These are phyloP conservation scores for Cataglyphis altisquamis DNA, from an alignment of 2,888 invertebrate species.

Conservation along the genomic window DNA sequence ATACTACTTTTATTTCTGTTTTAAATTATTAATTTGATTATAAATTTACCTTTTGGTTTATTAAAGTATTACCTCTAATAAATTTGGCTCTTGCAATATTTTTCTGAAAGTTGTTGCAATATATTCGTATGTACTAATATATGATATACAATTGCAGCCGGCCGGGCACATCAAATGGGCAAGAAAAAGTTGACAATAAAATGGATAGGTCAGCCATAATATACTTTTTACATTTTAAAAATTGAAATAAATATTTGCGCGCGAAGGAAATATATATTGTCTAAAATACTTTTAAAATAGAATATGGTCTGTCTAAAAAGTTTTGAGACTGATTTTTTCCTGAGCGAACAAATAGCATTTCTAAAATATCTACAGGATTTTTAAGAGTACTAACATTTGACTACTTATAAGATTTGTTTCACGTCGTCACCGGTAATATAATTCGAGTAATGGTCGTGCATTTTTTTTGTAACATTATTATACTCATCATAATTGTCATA, in stretches of 20 bases:
- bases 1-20: neutral
- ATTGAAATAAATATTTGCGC: neutral
- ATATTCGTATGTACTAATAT: neutral
- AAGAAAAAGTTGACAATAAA: constrained; percentile 70
- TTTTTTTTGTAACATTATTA: no score
- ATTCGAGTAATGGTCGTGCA: no score
- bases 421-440: no score
- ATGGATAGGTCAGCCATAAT: constrained; percentile 74
- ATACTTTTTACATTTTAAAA: neutral
- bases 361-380: no score
- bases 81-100: neutral
- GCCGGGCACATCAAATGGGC: constrained; percentile 73
- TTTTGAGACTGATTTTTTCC: no score
- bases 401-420: no score
- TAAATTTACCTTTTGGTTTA: neutral
- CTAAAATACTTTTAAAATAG: neutral
- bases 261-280: neutral
- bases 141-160: constrained; percentile 71
- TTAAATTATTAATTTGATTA: constrained; percentile 18
- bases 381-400: no score
- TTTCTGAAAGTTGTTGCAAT: neutral
- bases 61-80: neutral
- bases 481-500: no score
- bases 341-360: no score
- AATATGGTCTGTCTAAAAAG: neutral